Evolutionary conservation across 2,113 vertebrate species (phyloP).

Genomic region (Salminus brasiliensis): DNA sequence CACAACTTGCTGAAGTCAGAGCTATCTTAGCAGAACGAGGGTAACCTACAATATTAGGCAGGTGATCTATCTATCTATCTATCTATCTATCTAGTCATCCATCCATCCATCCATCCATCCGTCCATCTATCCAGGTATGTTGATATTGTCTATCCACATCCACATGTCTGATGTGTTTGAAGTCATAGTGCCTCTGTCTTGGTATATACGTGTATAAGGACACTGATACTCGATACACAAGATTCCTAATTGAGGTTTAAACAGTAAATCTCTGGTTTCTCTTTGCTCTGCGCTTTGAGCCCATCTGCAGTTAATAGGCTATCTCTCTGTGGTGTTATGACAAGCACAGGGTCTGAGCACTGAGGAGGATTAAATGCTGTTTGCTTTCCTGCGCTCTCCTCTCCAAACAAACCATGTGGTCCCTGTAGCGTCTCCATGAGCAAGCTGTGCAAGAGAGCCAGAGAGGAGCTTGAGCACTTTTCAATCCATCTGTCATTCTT

Average conservation of each 20-base stretch:
- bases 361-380: conserved; percentile 76
- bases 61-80: not conserved
- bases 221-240: conserved; percentile 32
- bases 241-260: not conserved
- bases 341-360: conserved; percentile 76
- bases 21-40: too few relatives aligned
- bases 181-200: too few relatives aligned
- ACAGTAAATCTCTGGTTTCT: not conserved
- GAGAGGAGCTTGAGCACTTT: conserved; percentile 62
- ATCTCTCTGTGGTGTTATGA: conserved; percentile 74
- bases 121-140: not conserved
- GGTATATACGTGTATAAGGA: too few relatives aligned
- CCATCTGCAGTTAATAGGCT: conserved; percentile 77
- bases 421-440: conserved; percentile 54
- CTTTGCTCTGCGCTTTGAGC: conserved; percentile 54
- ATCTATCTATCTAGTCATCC: not conserved
- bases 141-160: not conserved
- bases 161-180: too few relatives aligned
- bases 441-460: conserved; percentile 48
- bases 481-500: conserved; percentile 71
- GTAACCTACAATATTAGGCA: too few relatives aligned
- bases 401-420: conserved; percentile 67
- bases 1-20: too few relatives aligned
- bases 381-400: conserved; percentile 72
- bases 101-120: not conserved